Percentiles rank a stretch among this genome's conserved stretches.
phyloP scores from a whole-genome alignment of 53 echinoderm and acorn worm species.

The Paracentrotus lividus region DNA sequence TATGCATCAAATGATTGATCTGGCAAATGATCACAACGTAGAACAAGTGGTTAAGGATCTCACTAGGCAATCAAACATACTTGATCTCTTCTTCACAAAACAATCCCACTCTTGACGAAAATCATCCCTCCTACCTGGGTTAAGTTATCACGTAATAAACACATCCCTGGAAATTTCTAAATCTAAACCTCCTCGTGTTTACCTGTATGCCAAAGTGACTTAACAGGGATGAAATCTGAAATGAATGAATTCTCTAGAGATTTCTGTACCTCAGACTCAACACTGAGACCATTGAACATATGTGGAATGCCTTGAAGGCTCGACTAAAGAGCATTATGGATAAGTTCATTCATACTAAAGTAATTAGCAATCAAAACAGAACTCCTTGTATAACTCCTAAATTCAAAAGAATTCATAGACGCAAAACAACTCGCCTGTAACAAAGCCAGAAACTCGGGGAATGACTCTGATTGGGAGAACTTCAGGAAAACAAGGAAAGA shows the following conservation, averaged over 20 bases:
- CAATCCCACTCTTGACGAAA: too few species aligned
- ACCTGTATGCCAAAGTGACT: conserved; percentile 27
- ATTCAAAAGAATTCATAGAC: background rate
- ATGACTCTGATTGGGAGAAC: conserved; percentile 59
- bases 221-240: background rate
- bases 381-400: conserved; percentile 17
- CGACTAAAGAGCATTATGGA: background rate
- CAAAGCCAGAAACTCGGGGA: background rate
- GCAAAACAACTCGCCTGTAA: background rate
- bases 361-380: conserved; percentile 41
- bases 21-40: too few species aligned
- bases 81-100: too few species aligned
- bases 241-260: background rate
- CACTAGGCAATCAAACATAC: too few species aligned
- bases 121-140: too few species aligned
- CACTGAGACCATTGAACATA: background rate
- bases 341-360: background rate
- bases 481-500: conserved; percentile 64
- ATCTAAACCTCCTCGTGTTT: background rate
- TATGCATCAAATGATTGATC: too few species aligned
- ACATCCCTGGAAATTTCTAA: background rate
- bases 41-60: too few species aligned
- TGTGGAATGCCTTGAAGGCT: background rate
- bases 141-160: background rate
- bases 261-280: background rate